phyloP scores from a whole-genome alignment of 2,113 vertebrate species.

The Delphinapterus leucas region DNA sequence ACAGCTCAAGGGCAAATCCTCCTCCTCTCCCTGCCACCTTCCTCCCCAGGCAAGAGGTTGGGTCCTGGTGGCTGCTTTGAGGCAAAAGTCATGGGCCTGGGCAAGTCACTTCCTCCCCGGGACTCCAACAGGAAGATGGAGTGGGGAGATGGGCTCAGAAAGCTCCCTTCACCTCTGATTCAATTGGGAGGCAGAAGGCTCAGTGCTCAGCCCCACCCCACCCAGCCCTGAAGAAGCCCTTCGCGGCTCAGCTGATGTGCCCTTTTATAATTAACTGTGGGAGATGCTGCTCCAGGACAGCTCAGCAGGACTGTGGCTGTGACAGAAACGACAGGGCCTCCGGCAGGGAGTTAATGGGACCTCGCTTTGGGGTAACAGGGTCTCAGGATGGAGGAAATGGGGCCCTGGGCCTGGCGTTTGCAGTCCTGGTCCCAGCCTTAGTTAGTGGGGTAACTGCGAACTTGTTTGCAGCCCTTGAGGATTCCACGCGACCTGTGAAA shows the following conservation, averaged over 20 bases:
- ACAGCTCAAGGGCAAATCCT: conserved; percentile 34
- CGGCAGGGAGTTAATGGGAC: background rate
- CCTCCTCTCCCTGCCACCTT: background rate
- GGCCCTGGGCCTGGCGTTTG: background rate
- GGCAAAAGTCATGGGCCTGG: background rate
- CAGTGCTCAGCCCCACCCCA: background rate
- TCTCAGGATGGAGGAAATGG: background rate
- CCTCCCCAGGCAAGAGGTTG: background rate
- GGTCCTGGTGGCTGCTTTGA: background rate
- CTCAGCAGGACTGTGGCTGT: background rate
- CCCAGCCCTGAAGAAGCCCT: background rate
- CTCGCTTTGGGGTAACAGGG: background rate
- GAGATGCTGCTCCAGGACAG: background rate
- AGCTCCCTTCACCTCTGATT: background rate
- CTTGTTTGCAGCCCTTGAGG: background rate
- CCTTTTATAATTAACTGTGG: background rate
- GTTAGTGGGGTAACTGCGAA: background rate
- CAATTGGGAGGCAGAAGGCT: background rate
- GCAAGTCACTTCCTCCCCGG: background rate
- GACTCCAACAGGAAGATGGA: background rate
- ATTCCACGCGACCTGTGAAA: background rate
- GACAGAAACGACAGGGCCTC: background rate
- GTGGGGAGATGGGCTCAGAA: background rate
- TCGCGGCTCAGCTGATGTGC: background rate
- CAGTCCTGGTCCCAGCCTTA: background rate